Percentiles rank a stretch among this genome's conserved stretches.
Evolutionary conservation across 2,113 vertebrate genomes (phyloP).

Genomic region (Tupaia chinensis): DNA sequence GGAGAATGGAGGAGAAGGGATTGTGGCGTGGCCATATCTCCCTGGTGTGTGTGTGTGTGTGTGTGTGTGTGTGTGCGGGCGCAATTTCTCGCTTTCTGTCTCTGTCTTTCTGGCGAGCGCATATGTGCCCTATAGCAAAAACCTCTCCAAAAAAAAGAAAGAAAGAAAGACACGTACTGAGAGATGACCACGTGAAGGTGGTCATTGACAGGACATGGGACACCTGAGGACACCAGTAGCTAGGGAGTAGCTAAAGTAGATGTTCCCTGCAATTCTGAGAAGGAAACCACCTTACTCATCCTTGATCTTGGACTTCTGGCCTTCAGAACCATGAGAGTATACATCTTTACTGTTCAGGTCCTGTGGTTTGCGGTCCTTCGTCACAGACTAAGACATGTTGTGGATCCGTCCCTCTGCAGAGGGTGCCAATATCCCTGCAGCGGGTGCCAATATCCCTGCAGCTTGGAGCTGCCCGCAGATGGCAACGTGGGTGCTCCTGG

Average conservation of each 20-base stretch:
- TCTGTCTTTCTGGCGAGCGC: no score
- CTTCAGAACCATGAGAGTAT: background rate
- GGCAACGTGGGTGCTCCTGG: accelerated
- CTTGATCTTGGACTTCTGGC: background rate
- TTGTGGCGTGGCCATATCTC: no score
- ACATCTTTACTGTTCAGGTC: background rate
- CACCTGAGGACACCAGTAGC: background rate
- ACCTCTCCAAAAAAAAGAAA: background rate
- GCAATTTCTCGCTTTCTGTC: no score
- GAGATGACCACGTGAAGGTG: accelerated
- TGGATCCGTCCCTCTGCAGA: accelerated
- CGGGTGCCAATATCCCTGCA: background rate
- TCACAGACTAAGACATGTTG: background rate
- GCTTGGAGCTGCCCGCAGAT: background rate
- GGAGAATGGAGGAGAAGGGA: no score
- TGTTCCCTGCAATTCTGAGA: no score
- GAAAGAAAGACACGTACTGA: background rate
- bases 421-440: no score
- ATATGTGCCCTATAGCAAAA: no score
- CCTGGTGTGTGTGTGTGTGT: no score
- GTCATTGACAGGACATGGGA: background rate
- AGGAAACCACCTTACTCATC: no score
- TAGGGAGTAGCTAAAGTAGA: background rate
- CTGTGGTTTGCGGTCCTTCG: accelerated
- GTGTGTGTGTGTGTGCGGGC: no score